Evolutionary conservation across 92 coral and sea anemone species (phyloP).

Genomic region (Epizoanthus scotinus): DNA sequence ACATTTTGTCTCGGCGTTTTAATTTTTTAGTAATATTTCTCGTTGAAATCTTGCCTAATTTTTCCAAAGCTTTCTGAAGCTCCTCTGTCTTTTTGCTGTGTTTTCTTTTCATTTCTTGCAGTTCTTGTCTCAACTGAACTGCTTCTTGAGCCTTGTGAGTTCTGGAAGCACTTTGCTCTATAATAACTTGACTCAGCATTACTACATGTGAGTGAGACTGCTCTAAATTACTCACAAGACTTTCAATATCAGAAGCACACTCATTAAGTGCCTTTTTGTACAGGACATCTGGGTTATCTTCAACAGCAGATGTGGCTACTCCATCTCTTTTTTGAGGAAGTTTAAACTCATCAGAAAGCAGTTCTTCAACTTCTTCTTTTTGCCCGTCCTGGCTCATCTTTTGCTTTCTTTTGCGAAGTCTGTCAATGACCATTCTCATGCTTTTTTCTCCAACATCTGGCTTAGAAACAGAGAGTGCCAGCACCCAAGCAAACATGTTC

Average conservation of each 20-base stretch:
- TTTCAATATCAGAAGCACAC: constrained; percentile 6
- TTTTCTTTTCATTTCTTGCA: constrained; percentile 19
- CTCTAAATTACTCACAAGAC: background rate
- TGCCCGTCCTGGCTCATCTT: background rate
- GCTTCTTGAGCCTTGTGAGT: constrained; percentile 1
- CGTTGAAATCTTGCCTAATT: constrained; percentile 21
- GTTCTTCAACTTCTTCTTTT: background rate
- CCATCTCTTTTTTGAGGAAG: background rate
- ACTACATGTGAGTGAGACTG: background rate
- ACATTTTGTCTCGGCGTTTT: too few relatives aligned
- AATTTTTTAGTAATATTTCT: constrained; percentile 7
- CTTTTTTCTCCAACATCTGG: constrained; percentile 24
- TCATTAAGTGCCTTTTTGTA: background rate
- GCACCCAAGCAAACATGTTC: constrained; percentile 17
- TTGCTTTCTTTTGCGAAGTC: background rate
- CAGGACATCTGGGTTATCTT: background rate
- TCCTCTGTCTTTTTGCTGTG: constrained; percentile 8
- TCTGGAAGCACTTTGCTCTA: background rate
- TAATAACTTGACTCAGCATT: constrained; percentile 4
- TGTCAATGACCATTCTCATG: background rate
- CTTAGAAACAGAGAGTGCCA: constrained; percentile 14
- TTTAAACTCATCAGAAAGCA: background rate
- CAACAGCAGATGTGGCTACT: background rate
- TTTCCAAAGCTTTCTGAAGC: constrained; percentile 26
- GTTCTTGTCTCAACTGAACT: constrained; percentile 5